Percentiles rank a stretch among this genome's conserved stretches.
Conservation (phyloP, 1,140 invertebrate genomes). For the Whitmania pigra region DNA sequence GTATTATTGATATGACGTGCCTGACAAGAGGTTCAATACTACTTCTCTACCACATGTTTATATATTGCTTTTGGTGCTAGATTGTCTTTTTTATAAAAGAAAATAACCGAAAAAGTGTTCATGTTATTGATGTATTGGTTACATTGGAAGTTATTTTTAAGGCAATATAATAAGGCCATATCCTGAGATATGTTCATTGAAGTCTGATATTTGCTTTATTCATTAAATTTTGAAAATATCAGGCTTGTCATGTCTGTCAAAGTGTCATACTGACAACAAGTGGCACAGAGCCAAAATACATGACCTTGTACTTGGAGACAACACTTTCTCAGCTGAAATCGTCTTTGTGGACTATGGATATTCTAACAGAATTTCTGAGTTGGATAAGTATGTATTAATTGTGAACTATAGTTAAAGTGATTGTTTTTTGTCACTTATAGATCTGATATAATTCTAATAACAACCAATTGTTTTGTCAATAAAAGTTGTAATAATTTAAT, state of each 20-base stretch:
- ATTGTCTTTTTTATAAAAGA: neutral
- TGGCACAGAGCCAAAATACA: neutral
- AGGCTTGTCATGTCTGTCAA: neutral
- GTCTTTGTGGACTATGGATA: constrained; percentile 1
- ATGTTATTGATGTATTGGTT: neutral
- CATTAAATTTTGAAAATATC: neutral
- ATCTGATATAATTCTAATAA: too few relatives aligned
- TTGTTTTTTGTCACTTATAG: neutral
- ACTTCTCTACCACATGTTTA: too few relatives aligned
- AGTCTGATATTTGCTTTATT: neutral
- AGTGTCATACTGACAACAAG: neutral
- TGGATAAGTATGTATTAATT: neutral
- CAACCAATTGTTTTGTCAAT: too few relatives aligned
- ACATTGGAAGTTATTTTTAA: neutral
- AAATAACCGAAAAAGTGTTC: neutral
- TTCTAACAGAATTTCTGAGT: neutral
- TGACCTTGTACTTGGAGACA: neutral
- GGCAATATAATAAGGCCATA: neutral
- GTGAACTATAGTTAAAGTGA: neutral
- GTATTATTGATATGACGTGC: too few relatives aligned
- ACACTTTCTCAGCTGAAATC: neutral
- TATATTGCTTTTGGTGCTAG: neutral
- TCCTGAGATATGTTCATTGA: too few relatives aligned
- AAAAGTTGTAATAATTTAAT: too few relatives aligned
- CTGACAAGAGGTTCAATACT: too few relatives aligned